These are phyloP conservation scores for Euwallacea fornicatus DNA, from an alignment of 1,140 invertebrate genomes.

Conservation along the genomic window DNA sequence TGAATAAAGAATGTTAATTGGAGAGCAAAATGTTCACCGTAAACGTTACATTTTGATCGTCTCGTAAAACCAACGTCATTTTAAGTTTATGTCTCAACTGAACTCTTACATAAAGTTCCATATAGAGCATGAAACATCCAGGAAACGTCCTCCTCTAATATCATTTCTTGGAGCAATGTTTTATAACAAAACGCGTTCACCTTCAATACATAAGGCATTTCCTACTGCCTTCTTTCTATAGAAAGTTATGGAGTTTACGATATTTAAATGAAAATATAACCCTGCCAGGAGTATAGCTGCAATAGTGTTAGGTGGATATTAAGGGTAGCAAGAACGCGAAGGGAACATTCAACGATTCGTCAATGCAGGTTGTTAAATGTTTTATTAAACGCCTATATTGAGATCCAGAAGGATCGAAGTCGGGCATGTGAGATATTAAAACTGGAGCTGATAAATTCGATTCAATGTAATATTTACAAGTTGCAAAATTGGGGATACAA, in stretches of 20 bases:
- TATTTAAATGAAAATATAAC: slow-evolving; percentile 4
- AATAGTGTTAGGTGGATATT: neutral
- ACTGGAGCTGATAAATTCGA: too few species aligned
- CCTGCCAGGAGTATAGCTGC: neutral
- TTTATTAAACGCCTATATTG: neutral
- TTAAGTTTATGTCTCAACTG: slow-evolving; percentile 22
- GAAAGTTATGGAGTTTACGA: neutral
- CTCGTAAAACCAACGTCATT: slow-evolving; percentile 26
- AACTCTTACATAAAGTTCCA: slow-evolving; percentile 7
- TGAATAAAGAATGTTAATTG: slow-evolving; percentile 32
- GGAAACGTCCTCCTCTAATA: slow-evolving; percentile 19
- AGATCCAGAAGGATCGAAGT: neutral
- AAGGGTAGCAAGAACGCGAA: neutral
- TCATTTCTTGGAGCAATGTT: neutral
- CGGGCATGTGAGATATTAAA: too few species aligned
- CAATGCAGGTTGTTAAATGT: neutral
- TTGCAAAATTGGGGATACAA: too few species aligned
- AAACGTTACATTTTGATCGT: slow-evolving; percentile 28
- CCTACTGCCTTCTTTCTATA: neutral
- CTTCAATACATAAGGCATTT: slow-evolving; percentile 1
- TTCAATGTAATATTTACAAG: too few species aligned
- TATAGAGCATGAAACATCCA: slow-evolving; percentile 15
- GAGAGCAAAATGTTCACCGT: slow-evolving; percentile 25
- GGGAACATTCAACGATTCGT: neutral
- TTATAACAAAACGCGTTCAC: slow-evolving; percentile 1